Evolutionary conservation across 64 coral and sea anemone species (phyloP).

Genomic region (Actinia tenebrosa): DNA sequence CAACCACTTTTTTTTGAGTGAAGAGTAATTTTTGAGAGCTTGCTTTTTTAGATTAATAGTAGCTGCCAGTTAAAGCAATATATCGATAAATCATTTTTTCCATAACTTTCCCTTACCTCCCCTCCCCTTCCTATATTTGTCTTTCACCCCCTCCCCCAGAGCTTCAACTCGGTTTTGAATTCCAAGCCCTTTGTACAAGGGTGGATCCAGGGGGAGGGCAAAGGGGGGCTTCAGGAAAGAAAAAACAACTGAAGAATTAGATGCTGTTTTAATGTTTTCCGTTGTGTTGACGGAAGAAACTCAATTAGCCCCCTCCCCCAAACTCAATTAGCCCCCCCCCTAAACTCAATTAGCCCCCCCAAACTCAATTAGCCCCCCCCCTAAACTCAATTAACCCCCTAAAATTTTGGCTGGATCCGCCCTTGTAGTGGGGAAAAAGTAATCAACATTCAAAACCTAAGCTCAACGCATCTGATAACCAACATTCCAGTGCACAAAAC

Average conservation of each 20-base stretch:
- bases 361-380: no score
- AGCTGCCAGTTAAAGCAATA: background rate
- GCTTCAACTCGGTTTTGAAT: background rate
- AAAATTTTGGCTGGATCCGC: background rate
- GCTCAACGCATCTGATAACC: background rate
- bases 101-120: background rate
- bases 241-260: no score
- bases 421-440: no score
- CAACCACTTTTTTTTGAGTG: background rate
- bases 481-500: background rate
- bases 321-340: no score
- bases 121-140: background rate
- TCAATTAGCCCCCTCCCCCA: no score
- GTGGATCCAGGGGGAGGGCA: no score
- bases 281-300: no score
- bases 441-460: background rate
- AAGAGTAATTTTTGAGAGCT: background rate
- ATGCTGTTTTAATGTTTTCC: no score
- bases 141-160: no score
- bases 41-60: background rate
- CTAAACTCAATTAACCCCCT: no score
- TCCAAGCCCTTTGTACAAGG: background rate
- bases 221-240: no score
- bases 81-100: background rate
- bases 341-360: no score